Base-by-base conservation (phyloP, 2,888 invertebrate genomes). In the Tiliacea citrago region DNA sequence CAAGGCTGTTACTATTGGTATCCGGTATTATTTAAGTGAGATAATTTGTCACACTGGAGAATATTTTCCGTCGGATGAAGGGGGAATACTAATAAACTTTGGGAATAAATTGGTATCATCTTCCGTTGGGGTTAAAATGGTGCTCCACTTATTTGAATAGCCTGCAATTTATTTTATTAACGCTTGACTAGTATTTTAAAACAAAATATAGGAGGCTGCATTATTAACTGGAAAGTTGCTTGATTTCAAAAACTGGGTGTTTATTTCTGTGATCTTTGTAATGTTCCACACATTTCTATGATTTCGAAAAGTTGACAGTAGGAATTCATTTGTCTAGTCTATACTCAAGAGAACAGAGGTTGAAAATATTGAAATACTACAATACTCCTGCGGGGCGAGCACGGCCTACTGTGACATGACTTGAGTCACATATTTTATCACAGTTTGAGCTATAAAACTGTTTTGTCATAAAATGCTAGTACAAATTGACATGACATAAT, bases 71-170 rank as follows among this genome's bases (percentile, higher is more conserved):
- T 61, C 18, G 53, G 57, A 66, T 62, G 61, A 16, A 55, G 49
- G 42, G 24, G 39, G 74, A 80, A 81, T 81, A 81, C 81, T 81
- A 73, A 80, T 69, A 69, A 67, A 69, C 60, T 79, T 35, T 13
- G 29, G 29, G n/a, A 73, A 73, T 79, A 58, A 83, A 83, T 69
- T 51, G 63, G 6, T 42, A 45, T 24, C 39, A 58, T 58, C n/a
- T 58, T 65, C 51, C 42, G 47, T n/a, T 61, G 29, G 51, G 62
- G 77, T 77, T 81, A 60, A 81, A 81, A 75, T 53, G 35, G 57
- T 21, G 45, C 13, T 35, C 45, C 49, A 57, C 12, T 77, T 81
- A 45, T 57, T 81, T 49, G 8, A 35, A 76, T 9, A 49, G 49
- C 49, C 49, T 18, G 21, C 42, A 29, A 24, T 62, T 75, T 75